Evolutionary conservation across 2,113 vertebrate genomes (phyloP), one percentile per base, ranked within the genome.

Genomic region (Motacilla tschutschensis): DNA sequence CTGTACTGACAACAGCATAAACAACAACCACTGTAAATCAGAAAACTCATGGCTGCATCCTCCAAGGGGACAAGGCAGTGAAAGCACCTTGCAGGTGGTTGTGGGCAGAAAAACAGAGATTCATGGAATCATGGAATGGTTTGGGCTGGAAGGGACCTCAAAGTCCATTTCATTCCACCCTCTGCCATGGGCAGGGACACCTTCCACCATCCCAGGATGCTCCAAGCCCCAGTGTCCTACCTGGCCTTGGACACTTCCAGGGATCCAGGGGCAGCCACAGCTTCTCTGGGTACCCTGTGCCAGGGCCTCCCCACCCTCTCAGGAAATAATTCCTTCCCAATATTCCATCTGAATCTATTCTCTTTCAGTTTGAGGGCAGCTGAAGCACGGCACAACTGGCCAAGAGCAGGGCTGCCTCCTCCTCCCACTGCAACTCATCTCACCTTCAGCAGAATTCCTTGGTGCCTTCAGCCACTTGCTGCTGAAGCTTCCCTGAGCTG

Each of bases 191-290:
- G 22, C 28, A 46, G 38, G 44, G 29, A 40, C 38, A 22, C 0
- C 11, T 66, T 3, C 40, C n/a, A 43, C 15, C 1, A 2, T 0
- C 10, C 28, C 75, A 66, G 20, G 9, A 0, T 18, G 20, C 17
- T 79, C 33, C 59, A 31, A 86, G 15, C 14, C 3, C 24, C 0
- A 50, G 15, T 31, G 0, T 46, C 44, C 38, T 46, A 0, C 9
- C 51, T 40, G 67, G 4, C 4, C 46, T 73, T 40, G 53, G 33
- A 1, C 19, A 46, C 8, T 72, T 2, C 24, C 33, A 79, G 28
- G 46, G 75, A 40, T 58, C 40, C 40, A 46, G 38, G 59, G 5
- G 24, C 38, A 73, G 33, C 28, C 75, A 40, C 53, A 79, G 20
- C n/a, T 65, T 8, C 66, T 79, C 59, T 51, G 59, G 11, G 16